These are phyloP conservation scores for Penaeus vannamei DNA, from an alignment of 1,140 invertebrate species.

Conservation along the genomic window DNA sequence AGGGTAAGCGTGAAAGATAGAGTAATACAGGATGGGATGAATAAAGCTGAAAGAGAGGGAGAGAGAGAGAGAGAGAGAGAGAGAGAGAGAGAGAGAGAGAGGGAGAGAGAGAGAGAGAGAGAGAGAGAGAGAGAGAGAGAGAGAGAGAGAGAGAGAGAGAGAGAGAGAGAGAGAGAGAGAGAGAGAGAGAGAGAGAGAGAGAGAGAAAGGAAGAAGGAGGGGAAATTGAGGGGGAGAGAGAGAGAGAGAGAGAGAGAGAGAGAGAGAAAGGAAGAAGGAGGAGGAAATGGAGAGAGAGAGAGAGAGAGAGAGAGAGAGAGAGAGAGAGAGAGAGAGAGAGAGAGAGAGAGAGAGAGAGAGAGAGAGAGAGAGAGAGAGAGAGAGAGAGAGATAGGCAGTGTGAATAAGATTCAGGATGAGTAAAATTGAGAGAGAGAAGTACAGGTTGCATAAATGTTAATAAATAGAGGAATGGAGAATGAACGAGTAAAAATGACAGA, in stretches of 20 bases:
- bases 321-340: slow-evolving; percentile 38
- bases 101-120: background rate
- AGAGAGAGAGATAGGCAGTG: background rate
- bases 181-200: background rate
- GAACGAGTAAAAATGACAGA: background rate
- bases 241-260: slow-evolving; percentile 36
- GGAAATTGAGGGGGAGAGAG: slow-evolving; percentile 18
- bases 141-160: background rate
- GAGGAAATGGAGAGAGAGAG: slow-evolving; percentile 18
- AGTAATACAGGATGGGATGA: background rate
- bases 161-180: background rate
- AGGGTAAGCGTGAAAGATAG: slow-evolving; percentile 4
- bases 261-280: background rate
- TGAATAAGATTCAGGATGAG: no score
- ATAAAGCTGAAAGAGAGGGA: no score
- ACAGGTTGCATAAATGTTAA: background rate
- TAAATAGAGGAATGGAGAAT: background rate
- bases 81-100: slow-evolving; percentile 2
- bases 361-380: slow-evolving; percentile 11
- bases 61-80: slow-evolving; percentile 1
- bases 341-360: slow-evolving; percentile 38
- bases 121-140: background rate
- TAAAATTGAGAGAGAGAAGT: background rate
- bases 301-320: slow-evolving; percentile 38
- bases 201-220: background rate